These are phyloP conservation scores for Colostygia pectinataria DNA, from an alignment of 2,888 invertebrate genomes.

Conservation along the genomic window DNA sequence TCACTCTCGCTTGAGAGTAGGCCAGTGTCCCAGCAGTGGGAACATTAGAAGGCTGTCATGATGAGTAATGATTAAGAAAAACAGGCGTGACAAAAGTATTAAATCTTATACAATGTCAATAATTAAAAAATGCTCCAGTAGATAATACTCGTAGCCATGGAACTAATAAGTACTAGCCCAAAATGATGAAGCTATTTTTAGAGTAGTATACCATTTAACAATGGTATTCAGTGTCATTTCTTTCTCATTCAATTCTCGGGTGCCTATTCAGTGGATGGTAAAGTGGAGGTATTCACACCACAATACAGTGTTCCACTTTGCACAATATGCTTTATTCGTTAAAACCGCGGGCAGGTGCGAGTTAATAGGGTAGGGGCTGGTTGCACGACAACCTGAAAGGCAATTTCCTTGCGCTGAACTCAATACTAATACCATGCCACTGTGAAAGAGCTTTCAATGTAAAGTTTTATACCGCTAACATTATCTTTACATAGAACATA, in stretches of 20 bases:
- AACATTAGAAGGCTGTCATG: no score
- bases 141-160: no score
- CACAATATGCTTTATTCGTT: constrained; percentile 19
- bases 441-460: neutral
- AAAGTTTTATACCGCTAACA: neutral
- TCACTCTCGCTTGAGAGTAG: no score
- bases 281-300: neutral
- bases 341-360: constrained; percentile 32
- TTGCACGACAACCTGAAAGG: constrained; percentile 22
- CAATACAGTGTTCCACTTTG: constrained; percentile 20
- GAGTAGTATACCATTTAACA: neutral
- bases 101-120: no score
- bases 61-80: no score
- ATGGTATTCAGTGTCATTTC: neutral
- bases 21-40: no score
- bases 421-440: constrained; percentile 19
- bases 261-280: neutral
- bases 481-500: neutral
- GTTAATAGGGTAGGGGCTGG: constrained; percentile 30
- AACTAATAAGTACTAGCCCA: no score
- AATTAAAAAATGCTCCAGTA: no score
- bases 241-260: neutral
- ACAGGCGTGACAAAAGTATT: no score
- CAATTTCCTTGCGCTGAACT: constrained; percentile 30
- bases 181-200: no score